Conservation (phyloP, 2,797 vertebrate genomes). For the Borostomias antarcticus region DNA sequence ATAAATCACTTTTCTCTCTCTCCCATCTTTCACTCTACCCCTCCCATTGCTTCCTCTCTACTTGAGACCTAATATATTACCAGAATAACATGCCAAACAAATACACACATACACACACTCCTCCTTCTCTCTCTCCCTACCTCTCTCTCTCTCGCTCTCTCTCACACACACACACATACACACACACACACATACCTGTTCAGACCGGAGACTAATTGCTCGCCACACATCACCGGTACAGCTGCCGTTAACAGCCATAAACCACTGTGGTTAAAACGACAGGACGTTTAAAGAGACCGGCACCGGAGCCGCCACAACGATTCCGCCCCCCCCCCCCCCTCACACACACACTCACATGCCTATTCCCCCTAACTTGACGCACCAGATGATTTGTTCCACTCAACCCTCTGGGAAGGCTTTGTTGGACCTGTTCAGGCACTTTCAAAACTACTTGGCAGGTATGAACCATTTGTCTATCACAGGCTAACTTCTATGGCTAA, state of each 20-base stretch:
- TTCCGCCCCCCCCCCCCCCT: no score
- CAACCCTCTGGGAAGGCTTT: no score
- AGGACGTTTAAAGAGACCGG: background rate
- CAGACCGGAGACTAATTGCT: background rate
- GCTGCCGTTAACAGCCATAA: background rate
- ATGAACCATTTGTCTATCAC: no score
- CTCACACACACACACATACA: slow-evolving; percentile 7
- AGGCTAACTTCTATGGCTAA: no score
- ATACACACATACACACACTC: background rate
- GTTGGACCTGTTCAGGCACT: no score
- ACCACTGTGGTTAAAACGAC: background rate
- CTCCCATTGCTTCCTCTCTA: no score
- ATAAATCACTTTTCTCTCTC: background rate
- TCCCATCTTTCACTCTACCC: background rate
- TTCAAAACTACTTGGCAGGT: no score
- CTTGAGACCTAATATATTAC: background rate
- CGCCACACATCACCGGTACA: background rate
- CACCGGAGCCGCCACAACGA: no score
- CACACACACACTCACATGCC: no score
- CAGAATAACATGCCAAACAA: background rate
- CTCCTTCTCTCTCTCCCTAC: background rate
- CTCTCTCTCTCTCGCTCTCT: background rate
- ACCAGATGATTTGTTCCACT: no score
- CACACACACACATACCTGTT: slow-evolving; percentile 9
- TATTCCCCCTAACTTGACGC: no score